Conservation (phyloP, 2,888 invertebrate species). For the Colostygia pectinataria region DNA sequence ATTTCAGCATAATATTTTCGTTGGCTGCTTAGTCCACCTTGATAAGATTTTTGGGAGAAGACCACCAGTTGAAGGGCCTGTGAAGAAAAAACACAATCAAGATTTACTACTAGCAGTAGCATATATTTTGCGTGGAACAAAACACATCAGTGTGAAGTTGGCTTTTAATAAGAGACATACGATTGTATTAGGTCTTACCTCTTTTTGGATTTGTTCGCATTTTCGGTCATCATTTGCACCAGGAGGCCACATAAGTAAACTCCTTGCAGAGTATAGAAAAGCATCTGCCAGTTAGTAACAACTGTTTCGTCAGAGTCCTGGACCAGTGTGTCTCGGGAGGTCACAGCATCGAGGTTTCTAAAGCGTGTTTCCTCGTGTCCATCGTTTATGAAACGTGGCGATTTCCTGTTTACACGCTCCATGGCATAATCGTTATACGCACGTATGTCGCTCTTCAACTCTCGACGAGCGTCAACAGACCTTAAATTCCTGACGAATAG, state of each 20-base stretch:
- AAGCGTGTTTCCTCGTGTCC: slow-evolving; percentile 33
- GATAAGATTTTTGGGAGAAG: slow-evolving; percentile 44
- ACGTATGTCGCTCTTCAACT: slow-evolving; percentile 11
- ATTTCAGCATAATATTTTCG: slow-evolving; percentile 15
- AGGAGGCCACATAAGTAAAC: slow-evolving; percentile 60
- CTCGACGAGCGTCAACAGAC: slow-evolving; percentile 8
- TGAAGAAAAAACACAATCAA: slow-evolving; percentile 32
- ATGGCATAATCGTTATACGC: slow-evolving; percentile 4
- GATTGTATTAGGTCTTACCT: slow-evolving; percentile 32
- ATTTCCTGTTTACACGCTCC: slow-evolving; percentile 5
- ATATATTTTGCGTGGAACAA: no score
- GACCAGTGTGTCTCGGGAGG: slow-evolving; percentile 25
- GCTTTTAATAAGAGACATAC: no score
- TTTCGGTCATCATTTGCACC: slow-evolving; percentile 49
- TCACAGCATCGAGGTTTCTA: slow-evolving; percentile 27
- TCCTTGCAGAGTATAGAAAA: slow-evolving; percentile 65
- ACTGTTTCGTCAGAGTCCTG: slow-evolving; percentile 27
- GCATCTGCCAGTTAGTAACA: slow-evolving; percentile 53
- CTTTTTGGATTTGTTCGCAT: slow-evolving; percentile 38
- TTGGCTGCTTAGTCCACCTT: slow-evolving; percentile 55
- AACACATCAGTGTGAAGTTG: no score
- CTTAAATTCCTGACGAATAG: slow-evolving; percentile 1
- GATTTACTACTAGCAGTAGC: no score
- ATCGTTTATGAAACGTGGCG: neutral
- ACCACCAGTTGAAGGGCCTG: slow-evolving; percentile 53